Evolutionary conservation across 2,113 vertebrate species (phyloP).

Genomic region (Corynorhinus townsendii): DNA sequence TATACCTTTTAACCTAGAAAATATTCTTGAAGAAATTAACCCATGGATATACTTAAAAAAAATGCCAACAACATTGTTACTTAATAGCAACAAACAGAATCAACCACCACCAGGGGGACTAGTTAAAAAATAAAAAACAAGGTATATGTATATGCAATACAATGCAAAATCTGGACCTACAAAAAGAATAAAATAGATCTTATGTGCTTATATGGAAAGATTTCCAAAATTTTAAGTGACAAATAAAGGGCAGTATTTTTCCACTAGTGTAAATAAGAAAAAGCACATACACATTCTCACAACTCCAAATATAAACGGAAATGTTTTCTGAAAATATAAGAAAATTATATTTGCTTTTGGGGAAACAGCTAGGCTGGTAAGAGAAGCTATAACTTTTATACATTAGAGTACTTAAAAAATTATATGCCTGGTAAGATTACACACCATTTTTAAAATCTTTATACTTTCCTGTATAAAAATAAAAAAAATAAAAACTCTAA

Average conservation of each 20-base stretch:
- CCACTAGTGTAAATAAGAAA: neutral
- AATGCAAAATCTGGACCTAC: neutral
- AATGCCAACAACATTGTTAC: neutral
- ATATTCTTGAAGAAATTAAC: neutral
- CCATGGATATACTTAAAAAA: neutral
- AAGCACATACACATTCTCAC: neutral
- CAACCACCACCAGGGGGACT: neutral
- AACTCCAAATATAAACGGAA: neutral
- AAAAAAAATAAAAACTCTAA: neutral
- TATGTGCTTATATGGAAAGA: neutral
- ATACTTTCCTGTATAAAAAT: neutral
- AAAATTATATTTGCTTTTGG: neutral
- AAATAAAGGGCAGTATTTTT: neutral
- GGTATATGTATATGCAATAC: neutral
- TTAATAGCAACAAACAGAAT: slow-evolving; percentile 18
- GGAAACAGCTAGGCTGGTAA: neutral
- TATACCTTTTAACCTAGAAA: neutral
- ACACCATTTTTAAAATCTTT: neutral
- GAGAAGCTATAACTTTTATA: neutral
- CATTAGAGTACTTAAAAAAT: neutral
- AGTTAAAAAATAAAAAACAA: neutral
- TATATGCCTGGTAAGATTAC: neutral
- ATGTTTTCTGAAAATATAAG: slow-evolving; percentile 29
- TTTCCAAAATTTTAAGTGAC: slow-evolving; percentile 27
- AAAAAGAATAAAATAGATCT: neutral